These are phyloP conservation scores for Scalopus aquaticus DNA, from an alignment of 2,113 vertebrate species.

Conservation along the genomic window DNA sequence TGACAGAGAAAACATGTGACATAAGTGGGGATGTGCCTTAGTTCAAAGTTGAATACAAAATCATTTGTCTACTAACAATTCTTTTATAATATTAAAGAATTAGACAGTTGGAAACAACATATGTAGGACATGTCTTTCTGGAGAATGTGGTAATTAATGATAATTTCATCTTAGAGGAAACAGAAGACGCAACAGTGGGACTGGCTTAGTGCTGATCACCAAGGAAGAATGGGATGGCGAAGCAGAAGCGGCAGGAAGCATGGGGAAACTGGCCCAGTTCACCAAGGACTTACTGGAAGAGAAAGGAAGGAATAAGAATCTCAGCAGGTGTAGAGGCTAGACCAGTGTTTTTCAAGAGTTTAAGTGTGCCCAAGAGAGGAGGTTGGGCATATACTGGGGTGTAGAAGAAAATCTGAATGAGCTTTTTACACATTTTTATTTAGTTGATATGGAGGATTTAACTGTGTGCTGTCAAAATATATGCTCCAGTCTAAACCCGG, in stretches of 20 bases:
- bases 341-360: not conserved
- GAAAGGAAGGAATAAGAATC: not conserved
- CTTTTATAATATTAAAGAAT: not conserved
- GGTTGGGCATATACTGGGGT: too few relatives aligned
- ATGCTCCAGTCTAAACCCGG: not conserved
- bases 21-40: not conserved
- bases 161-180: not conserved
- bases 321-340: not conserved
- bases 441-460: not conserved
- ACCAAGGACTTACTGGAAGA: not conserved
- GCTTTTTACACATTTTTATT: not conserved
- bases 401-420: not conserved
- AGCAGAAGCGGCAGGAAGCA: not conserved
- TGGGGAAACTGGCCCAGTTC: not conserved
- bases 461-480: not conserved
- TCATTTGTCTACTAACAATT: not conserved
- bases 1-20: not conserved
- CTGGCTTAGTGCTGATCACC: not conserved
- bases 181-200: not conserved
- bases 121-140: not conserved
- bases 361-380: not conserved
- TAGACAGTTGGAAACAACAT: not conserved
- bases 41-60: constrained; percentile 25
- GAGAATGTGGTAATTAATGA: not conserved
- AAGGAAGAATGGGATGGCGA: not conserved